Base-by-base conservation (phyloP, 2,888 invertebrate species). In the Dorcus hopei region DNA sequence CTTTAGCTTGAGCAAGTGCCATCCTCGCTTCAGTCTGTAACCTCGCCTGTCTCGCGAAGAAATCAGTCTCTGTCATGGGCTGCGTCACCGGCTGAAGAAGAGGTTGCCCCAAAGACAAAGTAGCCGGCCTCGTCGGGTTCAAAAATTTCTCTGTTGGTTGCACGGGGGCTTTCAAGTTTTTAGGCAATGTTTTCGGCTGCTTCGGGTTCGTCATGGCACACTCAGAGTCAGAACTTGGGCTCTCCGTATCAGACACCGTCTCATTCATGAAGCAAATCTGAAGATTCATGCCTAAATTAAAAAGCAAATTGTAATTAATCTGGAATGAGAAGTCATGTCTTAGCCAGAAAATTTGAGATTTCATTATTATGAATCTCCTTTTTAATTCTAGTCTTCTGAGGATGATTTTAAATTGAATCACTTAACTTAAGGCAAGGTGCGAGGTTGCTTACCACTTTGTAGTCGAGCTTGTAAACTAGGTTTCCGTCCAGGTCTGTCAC, bases 181-280 rank as follows among this genome's bases (percentile, higher is more conserved):
- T 72, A 40, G 70, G 65, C 9, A 67, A 66, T 49, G 70, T 69
- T 52, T 73, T 74, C 59, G 68, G 65, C 62, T 74, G 74, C 64
- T 76, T 76, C 11, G 77, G 74, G 58, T 77, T 77, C 33, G 76
- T 74, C 65, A 76, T 68, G 0, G 78, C 74, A 59, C 74, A 83
- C 77, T 91, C 91, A 64, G 86, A 83, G 70, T 91, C 91, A 55
- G 89, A 89, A 64, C 83, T 83, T 65, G 88, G 89, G 68, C 90
- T 90, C 77, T 92, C 92, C 70, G 86, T 89, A 77, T 93, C 92
- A 52, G 91, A 91, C 60, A 89, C 89, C 56, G 91, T 90, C 78
- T 96, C 95, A 78, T 95, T 95, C 91, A 95, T 93, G 80, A 95
- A 95, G 82, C 95, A 95, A 72, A 96, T 94, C 83, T 95, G 95